Evolutionary conservation across 2,888 invertebrate species (phyloP).

Genomic region (Thelaira solivaga): DNA sequence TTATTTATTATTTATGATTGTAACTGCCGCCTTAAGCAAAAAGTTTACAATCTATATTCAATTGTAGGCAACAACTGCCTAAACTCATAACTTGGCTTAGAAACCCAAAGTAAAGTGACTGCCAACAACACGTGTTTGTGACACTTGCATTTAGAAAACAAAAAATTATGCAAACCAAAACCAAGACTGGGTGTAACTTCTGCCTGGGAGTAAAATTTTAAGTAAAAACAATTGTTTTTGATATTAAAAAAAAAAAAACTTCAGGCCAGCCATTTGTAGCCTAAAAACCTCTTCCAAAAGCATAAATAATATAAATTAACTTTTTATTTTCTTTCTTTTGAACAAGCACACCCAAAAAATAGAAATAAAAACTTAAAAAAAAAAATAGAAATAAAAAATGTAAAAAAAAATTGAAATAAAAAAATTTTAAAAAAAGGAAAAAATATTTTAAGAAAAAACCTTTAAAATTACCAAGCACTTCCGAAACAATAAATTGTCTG

Average conservation of each 20-base stretch:
- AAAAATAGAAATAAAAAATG: not conserved
- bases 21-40: not conserved
- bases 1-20: not conserved
- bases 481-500: conserved; percentile 55
- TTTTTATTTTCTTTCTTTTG: not conserved
- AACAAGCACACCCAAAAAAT: conserved; percentile 26
- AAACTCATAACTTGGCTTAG: not conserved
- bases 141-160: conserved; percentile 18
- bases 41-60: not conserved
- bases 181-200: conserved; percentile 41
- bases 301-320: conserved; percentile 5
- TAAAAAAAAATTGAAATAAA: not conserved
- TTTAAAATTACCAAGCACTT: conserved; percentile 50
- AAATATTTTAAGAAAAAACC: not conserved
- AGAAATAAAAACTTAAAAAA: no score
- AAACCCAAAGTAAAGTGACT: conserved; percentile 15
- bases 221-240: not conserved
- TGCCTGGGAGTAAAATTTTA: conserved; percentile 29
- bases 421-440: conserved; percentile 14
- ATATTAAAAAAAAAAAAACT: not conserved
- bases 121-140: conserved; percentile 41
- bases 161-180: conserved; percentile 22
- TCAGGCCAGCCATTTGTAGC: conserved; percentile 10
- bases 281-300: conserved; percentile 8
- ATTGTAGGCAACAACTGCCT: not conserved